A percentile compares a stretch with the other conserved stretches of the same genome.
Conservation (phyloP, 2,113 vertebrate species). For the Phoenicopterus ruber region DNA sequence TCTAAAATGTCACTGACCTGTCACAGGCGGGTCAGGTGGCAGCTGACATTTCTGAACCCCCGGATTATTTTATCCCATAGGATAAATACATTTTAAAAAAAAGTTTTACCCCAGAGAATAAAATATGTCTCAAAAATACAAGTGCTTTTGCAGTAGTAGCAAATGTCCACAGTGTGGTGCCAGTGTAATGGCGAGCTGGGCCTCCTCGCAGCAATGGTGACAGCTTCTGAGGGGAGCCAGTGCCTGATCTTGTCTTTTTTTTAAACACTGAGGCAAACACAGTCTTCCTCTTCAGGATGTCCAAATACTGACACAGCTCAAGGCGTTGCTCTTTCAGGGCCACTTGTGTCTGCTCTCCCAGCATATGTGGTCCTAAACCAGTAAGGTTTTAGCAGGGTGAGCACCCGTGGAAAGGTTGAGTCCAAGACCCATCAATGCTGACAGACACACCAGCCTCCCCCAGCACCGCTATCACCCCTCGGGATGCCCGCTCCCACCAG, state of each 20-base stretch:
- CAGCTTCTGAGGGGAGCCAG: not conserved
- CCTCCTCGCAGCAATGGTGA: fast-evolving
- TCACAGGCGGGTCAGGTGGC: not conserved
- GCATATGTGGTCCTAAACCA: fast-evolving
- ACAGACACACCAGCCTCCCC: fast-evolving
- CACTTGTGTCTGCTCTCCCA: not conserved
- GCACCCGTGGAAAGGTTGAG: fast-evolving
- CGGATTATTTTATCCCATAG: not conserved
- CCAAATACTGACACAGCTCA: not conserved
- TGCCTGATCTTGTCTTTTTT: not conserved
- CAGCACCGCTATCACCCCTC: fast-evolving
- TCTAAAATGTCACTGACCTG: not conserved
- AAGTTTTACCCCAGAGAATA: not conserved
- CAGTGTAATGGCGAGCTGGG: not conserved
- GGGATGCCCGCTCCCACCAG: fast-evolving
- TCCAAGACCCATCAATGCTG: not conserved
- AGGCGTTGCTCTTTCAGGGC: not conserved
- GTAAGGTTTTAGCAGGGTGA: fast-evolving
- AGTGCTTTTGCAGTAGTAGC: not conserved
- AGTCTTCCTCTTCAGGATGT: not conserved
- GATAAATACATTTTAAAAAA: not conserved
- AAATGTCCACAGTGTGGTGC: constrained; percentile 56
- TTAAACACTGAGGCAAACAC: not conserved
- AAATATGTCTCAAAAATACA: not conserved
- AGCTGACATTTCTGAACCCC: not conserved